Evolutionary conservation across 1,140 invertebrate species (phyloP).

Genomic region (Cheumatopsyche charites): DNA sequence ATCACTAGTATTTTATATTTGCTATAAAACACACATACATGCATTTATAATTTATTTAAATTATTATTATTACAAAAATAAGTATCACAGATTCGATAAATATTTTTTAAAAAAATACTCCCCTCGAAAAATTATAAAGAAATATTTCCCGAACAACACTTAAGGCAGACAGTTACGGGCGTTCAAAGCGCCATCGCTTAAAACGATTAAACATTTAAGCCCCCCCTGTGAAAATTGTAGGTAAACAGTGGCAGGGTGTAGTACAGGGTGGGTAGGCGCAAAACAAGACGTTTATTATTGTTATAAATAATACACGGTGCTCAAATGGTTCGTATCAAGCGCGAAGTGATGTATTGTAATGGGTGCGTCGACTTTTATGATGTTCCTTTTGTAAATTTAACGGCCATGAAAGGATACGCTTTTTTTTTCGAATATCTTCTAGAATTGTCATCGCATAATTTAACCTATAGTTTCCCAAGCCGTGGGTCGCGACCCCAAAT

Average conservation of each 20-base stretch:
- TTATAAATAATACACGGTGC: conserved; percentile 32
- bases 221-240: not conserved
- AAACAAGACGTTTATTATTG: conserved; percentile 36
- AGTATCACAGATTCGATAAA: not conserved
- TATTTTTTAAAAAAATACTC: not conserved
- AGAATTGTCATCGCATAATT: too few relatives aligned
- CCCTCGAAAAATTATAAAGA: not conserved
- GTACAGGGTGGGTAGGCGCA: not conserved
- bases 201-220: conserved; percentile 27
- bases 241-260: not conserved
- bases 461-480: too few relatives aligned
- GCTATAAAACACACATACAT: too few relatives aligned
- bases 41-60: too few relatives aligned
- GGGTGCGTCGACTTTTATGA: conserved; percentile 24
- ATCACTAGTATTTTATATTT: too few relatives aligned
- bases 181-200: not conserved
- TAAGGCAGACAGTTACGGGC: not conserved
- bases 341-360: conserved; percentile 34
- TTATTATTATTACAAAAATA: not conserved
- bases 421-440: too few relatives aligned
- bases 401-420: conserved; percentile 26
- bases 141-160: not conserved
- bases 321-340: conserved; percentile 39
- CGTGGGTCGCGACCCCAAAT: too few relatives aligned
- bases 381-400: conserved; percentile 38